Evolutionary conservation across 2,113 vertebrate species (phyloP), one percentile per base, ranked within the genome.

Genomic region (Amazona guildingii): DNA sequence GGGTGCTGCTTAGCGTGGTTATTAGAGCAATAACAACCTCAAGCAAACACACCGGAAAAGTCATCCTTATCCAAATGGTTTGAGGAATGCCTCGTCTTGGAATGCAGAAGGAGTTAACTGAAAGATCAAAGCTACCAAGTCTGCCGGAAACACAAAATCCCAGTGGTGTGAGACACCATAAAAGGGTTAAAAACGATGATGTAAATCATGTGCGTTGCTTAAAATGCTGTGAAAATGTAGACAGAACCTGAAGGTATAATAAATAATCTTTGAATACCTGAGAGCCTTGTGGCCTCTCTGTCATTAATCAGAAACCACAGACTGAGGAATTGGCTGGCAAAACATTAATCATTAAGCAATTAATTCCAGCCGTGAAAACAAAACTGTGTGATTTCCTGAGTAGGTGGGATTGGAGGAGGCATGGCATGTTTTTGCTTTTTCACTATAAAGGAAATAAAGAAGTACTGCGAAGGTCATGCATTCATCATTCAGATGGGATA

Each of bases 261-360:
- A 95, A 94, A 95, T 94, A 96, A 88, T 92, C 90, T 72, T 77
- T 80, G 92, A 94, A 85, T 89, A 86, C 90, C 83, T 75, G 86
- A 46, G 79, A 83, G 93, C 90, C 86, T 90, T 96, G 91, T 90
- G 85, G 92, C 93, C 96, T 93, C 90, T 68, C 16, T 62, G 64
- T 92, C 85, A 92, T 96, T 97, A 95, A 97, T 96, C 96, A 97
- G 93, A 97, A 97, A 91, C 96, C 88, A 90, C 90, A 89, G 62
- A 76, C 73, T 63, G 44, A 61, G 73, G 83, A 90, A 95, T 95
- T 83, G 91, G 89, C 83, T 94, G 75, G 94, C 78, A 94, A 96
- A 94, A 93, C 75, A 93, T 92, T 96, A 96, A 95, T 97, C 94
- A 85, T 96, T 93, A 92, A 94, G 92, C 94, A 86, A 80, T 96